These are phyloP conservation scores for Pygmarrhopalites habei DNA, from an alignment of 1,140 invertebrate genomes.

Conservation along the genomic window DNA sequence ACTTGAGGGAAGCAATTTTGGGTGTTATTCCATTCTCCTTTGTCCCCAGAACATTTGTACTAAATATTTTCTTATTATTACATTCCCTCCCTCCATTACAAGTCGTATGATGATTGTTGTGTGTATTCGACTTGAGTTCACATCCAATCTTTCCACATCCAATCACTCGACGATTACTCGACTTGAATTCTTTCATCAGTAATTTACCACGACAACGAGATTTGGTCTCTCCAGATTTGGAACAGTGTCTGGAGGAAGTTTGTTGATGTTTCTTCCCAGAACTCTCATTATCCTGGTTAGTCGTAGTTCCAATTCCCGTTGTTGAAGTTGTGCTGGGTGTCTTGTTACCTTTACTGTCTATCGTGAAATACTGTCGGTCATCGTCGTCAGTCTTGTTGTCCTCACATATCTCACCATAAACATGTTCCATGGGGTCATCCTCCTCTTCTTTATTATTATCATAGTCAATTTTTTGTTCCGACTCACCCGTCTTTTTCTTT, in stretches of 20 bases:
- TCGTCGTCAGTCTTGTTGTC: conserved; percentile 13
- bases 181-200: background rate
- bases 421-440: conserved; percentile 31
- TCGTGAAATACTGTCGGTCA: conserved; percentile 26
- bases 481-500: conserved; percentile 2
- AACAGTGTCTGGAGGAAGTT: no score
- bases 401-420: conserved; percentile 34
- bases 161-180: conserved; percentile 17
- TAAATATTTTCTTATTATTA: conserved; percentile 18
- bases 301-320: no score
- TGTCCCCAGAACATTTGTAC: conserved; percentile 24
- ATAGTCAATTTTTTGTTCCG: no score
- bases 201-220: no score
- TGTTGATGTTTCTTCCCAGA: conserved; percentile 9
- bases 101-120: conserved; percentile 4
- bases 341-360: background rate
- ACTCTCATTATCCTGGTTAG: no score
- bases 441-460: conserved; percentile 20
- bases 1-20: conserved; percentile 38
- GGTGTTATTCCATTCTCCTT: conserved; percentile 32
- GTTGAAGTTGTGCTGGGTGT: background rate
- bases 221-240: no score
- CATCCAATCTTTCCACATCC: no score
- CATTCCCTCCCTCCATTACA: conserved; percentile 22
- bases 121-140: no score